Conservation (phyloP, 2,797 vertebrate species). For the Rachycentron canadum region DNA sequence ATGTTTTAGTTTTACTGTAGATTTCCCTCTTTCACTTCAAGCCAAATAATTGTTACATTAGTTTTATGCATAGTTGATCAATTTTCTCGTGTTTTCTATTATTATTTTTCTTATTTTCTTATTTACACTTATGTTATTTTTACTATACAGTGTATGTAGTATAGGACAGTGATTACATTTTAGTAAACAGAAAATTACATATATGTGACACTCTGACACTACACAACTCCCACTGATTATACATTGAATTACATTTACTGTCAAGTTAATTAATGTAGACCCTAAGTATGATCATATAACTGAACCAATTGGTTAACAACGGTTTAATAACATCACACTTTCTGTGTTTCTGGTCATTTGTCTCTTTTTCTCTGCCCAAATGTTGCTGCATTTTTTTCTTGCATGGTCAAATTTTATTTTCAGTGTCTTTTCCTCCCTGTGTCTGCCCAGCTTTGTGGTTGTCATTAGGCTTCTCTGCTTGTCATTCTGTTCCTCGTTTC, state of each 20-base stretch:
- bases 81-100: too few species aligned
- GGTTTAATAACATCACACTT: neutral
- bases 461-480: conserved; percentile 48
- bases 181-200: neutral
- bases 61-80: neutral
- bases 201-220: neutral
- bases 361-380: neutral
- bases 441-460: conserved; percentile 32
- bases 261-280: neutral
- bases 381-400: conserved; percentile 14
- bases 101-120: too few species aligned
- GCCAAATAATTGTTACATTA: neutral
- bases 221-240: neutral
- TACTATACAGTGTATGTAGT: too few species aligned
- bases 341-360: conserved; percentile 5
- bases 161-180: neutral
- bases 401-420: conserved; percentile 27
- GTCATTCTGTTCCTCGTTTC: conserved; percentile 61
- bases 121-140: too few species aligned
- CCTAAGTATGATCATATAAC: neutral
- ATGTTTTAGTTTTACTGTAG: neutral
- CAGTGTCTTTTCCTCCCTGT: conserved; percentile 1
- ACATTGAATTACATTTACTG: neutral
- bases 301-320: conserved; percentile 7
- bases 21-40: neutral